Base-by-base conservation (phyloP, 2,888 invertebrate genomes). In the Leptinotarsa rubiginosa region DNA sequence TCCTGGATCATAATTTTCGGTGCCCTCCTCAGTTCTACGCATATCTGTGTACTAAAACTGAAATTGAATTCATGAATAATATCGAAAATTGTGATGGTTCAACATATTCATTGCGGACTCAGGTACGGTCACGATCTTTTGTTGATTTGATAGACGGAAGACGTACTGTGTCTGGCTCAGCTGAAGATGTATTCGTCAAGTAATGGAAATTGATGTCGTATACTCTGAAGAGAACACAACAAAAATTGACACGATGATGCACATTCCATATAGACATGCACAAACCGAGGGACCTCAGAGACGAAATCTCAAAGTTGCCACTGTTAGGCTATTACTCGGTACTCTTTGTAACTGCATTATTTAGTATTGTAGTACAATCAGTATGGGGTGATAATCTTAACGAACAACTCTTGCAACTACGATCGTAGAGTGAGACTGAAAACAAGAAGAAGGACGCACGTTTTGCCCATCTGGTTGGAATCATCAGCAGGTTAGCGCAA, bases 91-190 rank as follows among this genome's bases (percentile, higher is more conserved):
- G 0, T 2, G 12, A 10, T 41, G 10, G 41, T 41, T 41, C 41
- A 41, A 41, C 41, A 41, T 62, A 18, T 62, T 22, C 41, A 3
- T 20, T 54, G 56, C 54, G 7, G 7, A 20, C 4, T 69, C 69
- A 69, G 69, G 69, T 69, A 54, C 69, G 59, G 59, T 69, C 2
- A 69, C 47, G 69, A 69, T 69, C 69, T 69, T 59, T 56, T 56
- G 69, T 47, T 16, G 31, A 41, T 69, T 16, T 56, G n/a, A 59
- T 47, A 59, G 12, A 20, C 56, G 3, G 16, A 59, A 49, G 56
- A 69, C 69, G 41, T 69, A 56, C n/a, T 47, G 69, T 69, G 18
- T 47, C 69, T 16, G 69, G 16, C 7, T 16, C 56, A 52, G 54
- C 69, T 41, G 41, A 41, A 41, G 2, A 41, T 41, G 41, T 41